Base-by-base conservation (phyloP, 2,113 vertebrate genomes). In the Hyaena hyaena region DNA sequence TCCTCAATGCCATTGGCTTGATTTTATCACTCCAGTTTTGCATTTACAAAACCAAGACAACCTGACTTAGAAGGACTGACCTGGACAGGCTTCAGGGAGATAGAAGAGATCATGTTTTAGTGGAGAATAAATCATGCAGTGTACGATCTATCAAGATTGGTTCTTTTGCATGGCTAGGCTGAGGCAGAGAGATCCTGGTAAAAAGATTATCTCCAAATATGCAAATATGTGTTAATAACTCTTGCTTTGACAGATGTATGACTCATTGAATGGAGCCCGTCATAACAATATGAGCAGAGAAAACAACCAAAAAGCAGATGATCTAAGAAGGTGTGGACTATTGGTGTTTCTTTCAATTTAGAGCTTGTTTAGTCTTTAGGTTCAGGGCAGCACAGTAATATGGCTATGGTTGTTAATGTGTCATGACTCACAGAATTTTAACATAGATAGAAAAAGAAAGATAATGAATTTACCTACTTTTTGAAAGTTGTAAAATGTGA, bases 291-390 rank as follows among this genome's bases (percentile, higher is more conserved):
- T 61, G 12, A 83, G 48, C 28, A 91, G 3, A 93, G 85, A 83
- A 92, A 86, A 61, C n/a, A 45, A 79, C 15, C n/a, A 61, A 53
- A 96, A 94, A 23, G 35, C 33, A 71, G 79, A 81, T 95, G 91
- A 87, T 69, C 65, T 95, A 92, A 96, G 74, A 93, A 89, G 80
- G 83, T 69, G 95, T 97, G 87, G 95, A 23, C 45, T 84, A 88
- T 31, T 43, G 39, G 35, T 81, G 33, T 88, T 93, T 87, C 19
- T 94, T 84, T 96, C 35, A 48, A 35, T 90, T 61, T 87, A 50
- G n/a, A 89, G 28, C 73, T 81, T 95, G 19, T 85, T 90, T 96
- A 89, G 53, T 96, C 77, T 61, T 74, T 50, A 84, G 6, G 7
- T 80, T 31, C 26, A 84, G 24, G 17, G 15, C 28, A 90, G 50